Evolutionary conservation across 37 sponge, comb jelly and placozoan genomes (phyloP).

Genomic region (Haliclona indistincta): DNA sequence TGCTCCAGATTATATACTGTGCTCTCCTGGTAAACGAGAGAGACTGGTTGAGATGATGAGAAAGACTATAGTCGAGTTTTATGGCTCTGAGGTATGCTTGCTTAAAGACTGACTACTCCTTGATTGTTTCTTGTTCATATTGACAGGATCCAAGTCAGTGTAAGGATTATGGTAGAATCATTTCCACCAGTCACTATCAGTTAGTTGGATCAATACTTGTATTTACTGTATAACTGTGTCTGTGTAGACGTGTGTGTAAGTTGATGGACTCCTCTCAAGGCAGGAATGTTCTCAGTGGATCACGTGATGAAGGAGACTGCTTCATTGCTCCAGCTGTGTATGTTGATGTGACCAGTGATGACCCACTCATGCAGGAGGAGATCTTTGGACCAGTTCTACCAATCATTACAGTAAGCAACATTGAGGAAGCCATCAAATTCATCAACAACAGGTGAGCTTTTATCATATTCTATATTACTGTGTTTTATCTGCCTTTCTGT

Average conservation of each 20-base stretch:
- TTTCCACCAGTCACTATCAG: no score
- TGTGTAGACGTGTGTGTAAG: slow-evolving; percentile 63
- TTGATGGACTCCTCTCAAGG: slow-evolving; percentile 54
- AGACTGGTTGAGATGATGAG: slow-evolving; percentile 55
- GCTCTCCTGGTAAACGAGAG: slow-evolving; percentile 48
- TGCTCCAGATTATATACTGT: slow-evolving; percentile 90
- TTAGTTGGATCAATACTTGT: no score
- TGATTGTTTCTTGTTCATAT: no score
- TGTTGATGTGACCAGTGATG: slow-evolving; percentile 67
- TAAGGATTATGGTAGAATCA: no score
- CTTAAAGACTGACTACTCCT: no score
- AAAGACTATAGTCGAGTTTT: slow-evolving; percentile 52
- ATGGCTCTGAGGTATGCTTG: no score
- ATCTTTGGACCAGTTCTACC: slow-evolving; percentile 92
- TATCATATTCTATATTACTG: no score
- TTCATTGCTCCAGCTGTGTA: slow-evolving; percentile 89
- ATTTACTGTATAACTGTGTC: no score
- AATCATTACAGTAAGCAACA: slow-evolving; percentile 57
- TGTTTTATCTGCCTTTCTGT: no score
- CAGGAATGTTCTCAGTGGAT: slow-evolving; percentile 61
- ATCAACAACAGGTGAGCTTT: slow-evolving; percentile 63
- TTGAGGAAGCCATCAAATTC: slow-evolving; percentile 79
- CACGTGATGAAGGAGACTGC: slow-evolving; percentile 46
- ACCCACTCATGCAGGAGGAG: slow-evolving; percentile 88
- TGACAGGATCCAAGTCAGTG: no score